These are phyloP conservation scores for Odocoileus virginianus DNA, from an alignment of 2,113 vertebrate genomes.

Conservation along the genomic window DNA sequence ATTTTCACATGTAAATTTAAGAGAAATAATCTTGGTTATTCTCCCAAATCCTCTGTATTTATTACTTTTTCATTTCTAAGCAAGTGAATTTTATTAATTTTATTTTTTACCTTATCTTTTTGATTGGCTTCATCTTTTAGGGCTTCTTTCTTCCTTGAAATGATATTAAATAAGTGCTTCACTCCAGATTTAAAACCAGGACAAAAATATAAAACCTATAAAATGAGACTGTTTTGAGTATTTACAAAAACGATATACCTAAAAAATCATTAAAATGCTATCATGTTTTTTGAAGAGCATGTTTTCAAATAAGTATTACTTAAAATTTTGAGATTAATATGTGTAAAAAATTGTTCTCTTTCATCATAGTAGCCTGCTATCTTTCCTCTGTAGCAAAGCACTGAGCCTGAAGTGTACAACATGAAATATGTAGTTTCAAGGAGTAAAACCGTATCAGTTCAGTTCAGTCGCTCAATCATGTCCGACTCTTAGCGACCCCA, in stretches of 20 bases:
- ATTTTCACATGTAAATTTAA: neutral
- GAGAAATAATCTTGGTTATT: neutral
- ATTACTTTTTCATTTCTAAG: neutral
- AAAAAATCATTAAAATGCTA: neutral
- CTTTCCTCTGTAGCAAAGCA: neutral
- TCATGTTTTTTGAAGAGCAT: neutral
- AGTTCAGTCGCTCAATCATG: neutral
- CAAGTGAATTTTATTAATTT: neutral
- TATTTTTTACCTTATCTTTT: conserved; percentile 85
- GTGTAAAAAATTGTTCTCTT: neutral
- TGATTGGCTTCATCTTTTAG: conserved; percentile 84
- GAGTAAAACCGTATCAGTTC: neutral
- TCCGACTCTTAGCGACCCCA: neutral
- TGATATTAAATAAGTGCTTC: conserved; percentile 88
- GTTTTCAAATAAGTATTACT: neutral
- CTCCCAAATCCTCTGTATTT: neutral
- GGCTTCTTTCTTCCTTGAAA: conserved; percentile 86
- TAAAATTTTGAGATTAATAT: neutral
- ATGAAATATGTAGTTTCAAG: neutral
- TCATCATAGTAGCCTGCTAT: neutral
- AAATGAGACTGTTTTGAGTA: conserved; percentile 13
- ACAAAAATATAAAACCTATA: conserved; percentile 94
- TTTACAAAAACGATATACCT: conserved; percentile 18
- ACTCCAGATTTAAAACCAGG: conserved; percentile 95
- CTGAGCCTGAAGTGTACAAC: neutral